Evolutionary conservation across 2,797 vertebrate genomes (phyloP).

Genomic region (Poecile montanus): DNA sequence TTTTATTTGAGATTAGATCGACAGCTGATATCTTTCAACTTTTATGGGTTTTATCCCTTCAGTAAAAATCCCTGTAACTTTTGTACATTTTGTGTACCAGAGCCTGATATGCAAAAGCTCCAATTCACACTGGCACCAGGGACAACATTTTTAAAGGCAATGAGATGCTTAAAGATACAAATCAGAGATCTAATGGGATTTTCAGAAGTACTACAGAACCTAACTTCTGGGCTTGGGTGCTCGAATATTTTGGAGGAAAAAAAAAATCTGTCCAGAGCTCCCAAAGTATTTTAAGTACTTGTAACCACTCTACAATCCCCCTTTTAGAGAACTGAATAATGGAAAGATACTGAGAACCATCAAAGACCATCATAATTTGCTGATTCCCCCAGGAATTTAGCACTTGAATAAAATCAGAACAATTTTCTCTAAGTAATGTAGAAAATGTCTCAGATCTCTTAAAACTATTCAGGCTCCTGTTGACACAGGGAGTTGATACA

Average conservation of each 20-base stretch:
- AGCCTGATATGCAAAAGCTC: background rate
- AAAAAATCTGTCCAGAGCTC: background rate
- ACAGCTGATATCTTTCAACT: slow-evolving; percentile 26
- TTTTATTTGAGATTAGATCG: slow-evolving; percentile 18
- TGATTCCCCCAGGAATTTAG: background rate
- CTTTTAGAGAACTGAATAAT: background rate
- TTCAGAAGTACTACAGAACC: background rate
- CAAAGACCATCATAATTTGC: background rate
- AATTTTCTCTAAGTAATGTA: background rate
- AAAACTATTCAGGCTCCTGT: fast-evolving
- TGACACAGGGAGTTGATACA: background rate
- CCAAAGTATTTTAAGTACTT: background rate
- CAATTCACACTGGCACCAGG: background rate
- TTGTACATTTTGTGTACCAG: background rate
- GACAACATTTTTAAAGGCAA: background rate
- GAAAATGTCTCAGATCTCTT: background rate
- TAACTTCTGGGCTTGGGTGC: background rate
- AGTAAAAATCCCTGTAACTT: background rate
- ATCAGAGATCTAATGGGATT: background rate
- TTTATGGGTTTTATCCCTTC: background rate
- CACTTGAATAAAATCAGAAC: background rate
- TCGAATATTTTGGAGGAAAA: background rate
- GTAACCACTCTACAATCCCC: background rate
- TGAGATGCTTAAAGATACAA: background rate
- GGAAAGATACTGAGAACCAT: background rate